Conservation (phyloP, 2,888 invertebrate species). For the Rhamphomyia laevipes region DNA sequence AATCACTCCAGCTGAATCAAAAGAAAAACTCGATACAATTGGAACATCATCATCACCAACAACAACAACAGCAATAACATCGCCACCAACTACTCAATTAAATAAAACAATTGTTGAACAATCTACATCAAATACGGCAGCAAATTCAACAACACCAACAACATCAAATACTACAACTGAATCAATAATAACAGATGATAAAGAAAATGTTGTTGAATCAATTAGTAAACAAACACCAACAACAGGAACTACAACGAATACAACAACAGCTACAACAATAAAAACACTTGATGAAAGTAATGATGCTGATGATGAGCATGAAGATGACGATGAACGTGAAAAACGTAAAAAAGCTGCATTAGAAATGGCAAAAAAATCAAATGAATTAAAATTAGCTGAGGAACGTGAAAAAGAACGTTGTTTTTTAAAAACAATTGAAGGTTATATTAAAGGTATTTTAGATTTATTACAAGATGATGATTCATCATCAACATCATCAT, state of each 20-base stretch:
- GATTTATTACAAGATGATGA: slow-evolving; percentile 32
- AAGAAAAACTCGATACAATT: neutral
- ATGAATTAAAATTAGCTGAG: slow-evolving; percentile 29
- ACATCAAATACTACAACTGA: slow-evolving; percentile 11
- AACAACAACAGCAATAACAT: neutral
- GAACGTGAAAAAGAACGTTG: slow-evolving; percentile 31
- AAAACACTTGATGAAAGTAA: slow-evolving; percentile 18
- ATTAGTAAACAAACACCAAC: slow-evolving; percentile 19
- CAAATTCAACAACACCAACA: slow-evolving; percentile 19
- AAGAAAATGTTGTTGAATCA: slow-evolving; percentile 11
- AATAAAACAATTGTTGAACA: slow-evolving; percentile 5
- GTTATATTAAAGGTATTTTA: slow-evolving; percentile 34
- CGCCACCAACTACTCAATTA: slow-evolving; percentile 7
- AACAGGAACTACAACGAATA: slow-evolving; percentile 18
- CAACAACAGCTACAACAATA: neutral
- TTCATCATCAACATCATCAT: neutral
- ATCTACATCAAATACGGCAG: slow-evolving; percentile 20
- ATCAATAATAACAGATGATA: neutral
- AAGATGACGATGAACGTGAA: slow-evolving; percentile 15
- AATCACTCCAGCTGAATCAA: slow-evolving; percentile 8
- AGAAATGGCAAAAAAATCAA: slow-evolving; percentile 14
- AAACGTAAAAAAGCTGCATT: slow-evolving; percentile 8
- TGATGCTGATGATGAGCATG: slow-evolving; percentile 20
- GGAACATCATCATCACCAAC: neutral
- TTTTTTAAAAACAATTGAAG: slow-evolving; percentile 32